Evolutionary conservation across 2,797 vertebrate species (phyloP).

Genomic region (Falco biarmicus): DNA sequence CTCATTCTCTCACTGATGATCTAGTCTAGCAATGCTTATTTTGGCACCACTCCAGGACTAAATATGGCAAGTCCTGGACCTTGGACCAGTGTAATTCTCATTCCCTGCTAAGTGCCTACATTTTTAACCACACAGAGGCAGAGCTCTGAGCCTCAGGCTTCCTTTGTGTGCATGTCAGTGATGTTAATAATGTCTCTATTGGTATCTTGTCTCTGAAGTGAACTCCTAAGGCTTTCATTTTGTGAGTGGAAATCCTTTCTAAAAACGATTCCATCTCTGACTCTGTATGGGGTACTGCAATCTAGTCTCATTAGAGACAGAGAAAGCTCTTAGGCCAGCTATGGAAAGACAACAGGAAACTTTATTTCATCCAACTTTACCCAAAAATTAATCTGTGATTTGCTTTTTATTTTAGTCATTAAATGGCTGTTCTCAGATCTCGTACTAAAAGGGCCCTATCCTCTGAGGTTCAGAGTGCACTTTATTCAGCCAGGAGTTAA

Average conservation of each 20-base stretch:
- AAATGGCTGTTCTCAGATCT: slow-evolving; percentile 27
- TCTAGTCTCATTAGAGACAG: slow-evolving; percentile 61
- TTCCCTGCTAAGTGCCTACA: slow-evolving; percentile 73
- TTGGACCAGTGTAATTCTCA: slow-evolving; percentile 65
- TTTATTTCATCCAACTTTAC: slow-evolving; percentile 49
- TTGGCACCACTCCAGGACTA: slow-evolving; percentile 69
- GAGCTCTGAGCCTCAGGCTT: slow-evolving; percentile 64
- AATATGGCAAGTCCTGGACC: slow-evolving; percentile 65
- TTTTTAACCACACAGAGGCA: slow-evolving; percentile 71
- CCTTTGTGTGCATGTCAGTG: slow-evolving; percentile 72
- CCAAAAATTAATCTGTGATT: neutral
- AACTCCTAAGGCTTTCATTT: slow-evolving; percentile 71
- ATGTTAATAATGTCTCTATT: slow-evolving; percentile 75
- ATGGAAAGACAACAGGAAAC: slow-evolving; percentile 58
- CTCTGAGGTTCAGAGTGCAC: neutral
- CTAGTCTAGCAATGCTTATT: slow-evolving; percentile 50
- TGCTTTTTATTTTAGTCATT: slow-evolving; percentile 25
- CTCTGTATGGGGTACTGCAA: slow-evolving; percentile 51
- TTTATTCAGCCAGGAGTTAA: neutral
- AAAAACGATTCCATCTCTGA: slow-evolving; percentile 53
- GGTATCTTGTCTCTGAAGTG: slow-evolving; percentile 74
- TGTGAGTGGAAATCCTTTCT: slow-evolving; percentile 65
- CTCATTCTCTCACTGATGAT: slow-evolving; percentile 7
- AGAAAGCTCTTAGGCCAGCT: slow-evolving; percentile 51
- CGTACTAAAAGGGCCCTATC: neutral